These are phyloP conservation scores for Cyclura pinguis DNA, from an alignment of 2,797 vertebrate genomes.

Conservation along the genomic window DNA sequence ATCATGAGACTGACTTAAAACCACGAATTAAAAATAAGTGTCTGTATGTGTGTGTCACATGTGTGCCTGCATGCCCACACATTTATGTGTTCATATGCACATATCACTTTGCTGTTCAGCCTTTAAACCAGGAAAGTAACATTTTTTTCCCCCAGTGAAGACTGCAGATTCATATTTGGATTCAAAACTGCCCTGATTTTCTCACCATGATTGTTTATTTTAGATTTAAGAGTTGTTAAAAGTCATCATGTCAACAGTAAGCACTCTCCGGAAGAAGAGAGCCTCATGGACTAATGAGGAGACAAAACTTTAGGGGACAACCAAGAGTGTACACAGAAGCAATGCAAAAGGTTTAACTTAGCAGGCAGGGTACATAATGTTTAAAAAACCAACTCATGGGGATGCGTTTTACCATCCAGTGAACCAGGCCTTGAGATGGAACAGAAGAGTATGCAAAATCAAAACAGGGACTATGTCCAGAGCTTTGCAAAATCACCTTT, in stretches of 20 bases:
- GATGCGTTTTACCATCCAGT: neutral
- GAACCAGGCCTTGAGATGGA: neutral
- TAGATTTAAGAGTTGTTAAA: neutral
- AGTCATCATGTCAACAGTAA: neutral
- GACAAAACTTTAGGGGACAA: slow-evolving; percentile 22
- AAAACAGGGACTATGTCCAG: neutral
- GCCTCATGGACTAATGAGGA: neutral
- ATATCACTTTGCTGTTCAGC: neutral
- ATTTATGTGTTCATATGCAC: neutral
- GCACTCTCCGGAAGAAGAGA: neutral
- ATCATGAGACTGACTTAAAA: neutral
- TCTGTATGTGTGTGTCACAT: neutral
- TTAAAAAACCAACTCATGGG: neutral
- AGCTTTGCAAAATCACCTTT: too few relatives aligned
- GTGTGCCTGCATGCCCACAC: neutral
- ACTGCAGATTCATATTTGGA: neutral
- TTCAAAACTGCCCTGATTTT: neutral
- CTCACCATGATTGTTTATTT: neutral
- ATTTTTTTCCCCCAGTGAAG: neutral
- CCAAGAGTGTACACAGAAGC: neutral
- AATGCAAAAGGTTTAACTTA: neutral
- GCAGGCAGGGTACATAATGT: neutral
- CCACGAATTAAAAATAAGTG: neutral
- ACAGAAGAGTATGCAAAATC: slow-evolving; percentile 7
- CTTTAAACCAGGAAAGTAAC: neutral